Evolutionary conservation across 2,113 vertebrate genomes (phyloP), one percentile per base, ranked within the genome.

Genomic region (Trematocara variabile): DNA sequence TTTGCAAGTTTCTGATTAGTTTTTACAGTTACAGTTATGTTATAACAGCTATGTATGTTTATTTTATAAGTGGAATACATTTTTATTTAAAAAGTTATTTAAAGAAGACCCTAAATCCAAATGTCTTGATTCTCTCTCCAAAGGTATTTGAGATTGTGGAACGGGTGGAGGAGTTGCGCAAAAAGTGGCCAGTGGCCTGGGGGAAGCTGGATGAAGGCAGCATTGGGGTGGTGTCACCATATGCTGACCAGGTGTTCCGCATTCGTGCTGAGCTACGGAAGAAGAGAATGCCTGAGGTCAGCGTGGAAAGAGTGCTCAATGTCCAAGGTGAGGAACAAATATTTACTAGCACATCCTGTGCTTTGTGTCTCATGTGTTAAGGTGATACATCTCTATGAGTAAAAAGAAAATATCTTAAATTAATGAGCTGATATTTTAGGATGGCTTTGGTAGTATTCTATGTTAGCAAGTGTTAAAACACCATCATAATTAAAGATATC

Each of bases 111-210:
- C 37, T 20, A 68, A 68, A 39, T 41, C 63, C 37, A 41, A 68
- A 68, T 44, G 20, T 44, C 39, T 22, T 6, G 12, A 37, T 52
- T 34, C 6, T 8, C 20, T 30, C 6, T 58, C 50, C 60, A 14
- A n/a, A 99, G 99, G 99, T 99, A 8, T 99, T 99, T 96, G 99
- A 99, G 93, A 98, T 99, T 3, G 99, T 99, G 58, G 99, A 99
- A 86, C 97, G 98, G 3, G 99, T 99, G 79, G 99, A 99, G 89
- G 99, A 99, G 94, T 94, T 99, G 86, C 96, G 98, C 56, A 98
- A 97, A 90, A 99, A 99, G 93, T 99, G 99, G 99, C 99, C 99
- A 0, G 98, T 99, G 56, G 97, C 99, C 3, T 99, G 99, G 99
- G 99, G 99, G 39, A 99, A 99, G 88, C 94, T 99, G 94, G 99